Conservation (phyloP, 1,140 invertebrate genomes). For the Holotrichia oblita region DNA sequence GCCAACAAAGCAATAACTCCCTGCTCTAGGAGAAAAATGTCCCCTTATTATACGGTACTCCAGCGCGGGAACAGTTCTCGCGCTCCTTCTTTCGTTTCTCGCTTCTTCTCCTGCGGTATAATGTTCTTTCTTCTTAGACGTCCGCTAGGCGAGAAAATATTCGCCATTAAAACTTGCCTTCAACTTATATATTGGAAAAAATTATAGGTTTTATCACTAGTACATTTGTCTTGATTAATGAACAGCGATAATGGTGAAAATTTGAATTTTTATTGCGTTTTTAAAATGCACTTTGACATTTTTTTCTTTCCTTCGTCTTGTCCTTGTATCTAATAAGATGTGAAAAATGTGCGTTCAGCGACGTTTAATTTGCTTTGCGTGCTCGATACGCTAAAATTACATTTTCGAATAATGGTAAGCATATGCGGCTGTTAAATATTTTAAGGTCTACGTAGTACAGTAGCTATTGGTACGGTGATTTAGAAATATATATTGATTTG, state of each 20-base stretch:
- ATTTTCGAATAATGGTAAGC: no score
- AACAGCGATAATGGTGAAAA: slow-evolving; percentile 20
- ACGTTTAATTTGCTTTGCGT: no score
- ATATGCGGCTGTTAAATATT: no score
- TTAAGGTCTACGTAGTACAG: no score
- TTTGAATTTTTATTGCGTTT: slow-evolving; percentile 34
- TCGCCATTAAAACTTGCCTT: slow-evolving; percentile 38
- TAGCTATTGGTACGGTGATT: no score
- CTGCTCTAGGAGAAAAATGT: slow-evolving; percentile 42
- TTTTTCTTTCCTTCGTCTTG: neutral
- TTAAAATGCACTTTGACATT: neutral
- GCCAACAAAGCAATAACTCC: slow-evolving; percentile 45
- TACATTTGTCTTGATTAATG: slow-evolving; percentile 39
- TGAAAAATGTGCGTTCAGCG: no score
- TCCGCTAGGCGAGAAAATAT: slow-evolving; percentile 4
- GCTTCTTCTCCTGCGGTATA: slow-evolving; percentile 6
- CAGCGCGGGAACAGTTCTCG: neutral
- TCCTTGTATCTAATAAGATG: no score
- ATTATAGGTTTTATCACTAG: slow-evolving; percentile 38
- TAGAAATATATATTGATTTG: no score
- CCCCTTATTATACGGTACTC: slow-evolving; percentile 42
- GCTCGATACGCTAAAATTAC: no score
- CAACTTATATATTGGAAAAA: slow-evolving; percentile 26
- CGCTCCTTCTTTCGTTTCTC: neutral
- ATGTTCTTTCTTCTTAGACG: neutral